phyloP scores from a whole-genome alignment of 2,797 vertebrate genomes.

The Tenualosa ilisha region DNA sequence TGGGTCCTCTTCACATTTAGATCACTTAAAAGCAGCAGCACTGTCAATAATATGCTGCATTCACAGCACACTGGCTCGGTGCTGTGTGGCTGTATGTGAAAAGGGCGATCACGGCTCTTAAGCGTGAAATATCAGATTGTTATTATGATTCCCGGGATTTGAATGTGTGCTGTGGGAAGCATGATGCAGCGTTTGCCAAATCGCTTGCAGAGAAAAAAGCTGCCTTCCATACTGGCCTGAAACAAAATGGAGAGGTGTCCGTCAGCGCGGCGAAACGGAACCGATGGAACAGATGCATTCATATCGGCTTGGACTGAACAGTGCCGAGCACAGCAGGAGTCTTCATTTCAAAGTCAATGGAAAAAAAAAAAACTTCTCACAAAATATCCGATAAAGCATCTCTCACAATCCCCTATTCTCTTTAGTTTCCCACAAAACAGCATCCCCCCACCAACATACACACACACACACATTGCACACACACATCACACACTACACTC shows the following conservation, averaged over 20 bases:
- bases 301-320: conserved; percentile 7
- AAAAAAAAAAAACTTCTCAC: background rate
- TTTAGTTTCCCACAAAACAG: background rate
- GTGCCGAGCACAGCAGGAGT: background rate
- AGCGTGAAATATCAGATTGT: background rate
- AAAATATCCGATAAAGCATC: background rate
- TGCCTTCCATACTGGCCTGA: background rate
- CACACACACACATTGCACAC: background rate
- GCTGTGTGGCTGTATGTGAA: background rate
- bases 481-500: background rate
- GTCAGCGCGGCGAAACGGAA: background rate
- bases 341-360: conserved; percentile 15
- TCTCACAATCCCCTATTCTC: background rate
- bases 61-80: background rate
- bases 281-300: conserved; percentile 20
- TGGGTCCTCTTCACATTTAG: background rate
- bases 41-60: background rate
- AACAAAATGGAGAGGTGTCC: conserved; percentile 1
- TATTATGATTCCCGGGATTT: background rate
- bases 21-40: background rate
- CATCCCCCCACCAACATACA: background rate
- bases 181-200: background rate
- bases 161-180: background rate
- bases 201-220: background rate
- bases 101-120: background rate